These are phyloP conservation scores for Cryptomyrus ogoouensis DNA, from an alignment of 2,113 vertebrate species.

Conservation along the genomic window DNA sequence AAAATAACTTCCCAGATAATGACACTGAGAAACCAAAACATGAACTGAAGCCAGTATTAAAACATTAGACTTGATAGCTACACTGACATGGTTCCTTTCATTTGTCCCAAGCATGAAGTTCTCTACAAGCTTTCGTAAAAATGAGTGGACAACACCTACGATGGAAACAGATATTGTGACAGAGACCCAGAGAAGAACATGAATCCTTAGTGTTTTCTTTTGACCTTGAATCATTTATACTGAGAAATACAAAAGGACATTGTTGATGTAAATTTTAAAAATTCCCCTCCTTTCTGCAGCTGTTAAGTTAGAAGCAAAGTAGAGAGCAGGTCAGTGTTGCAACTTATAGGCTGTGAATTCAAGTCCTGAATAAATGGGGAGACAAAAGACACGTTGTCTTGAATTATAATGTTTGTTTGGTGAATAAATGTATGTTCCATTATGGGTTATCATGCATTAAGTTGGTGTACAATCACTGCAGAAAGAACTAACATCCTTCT, in stretches of 20 bases:
- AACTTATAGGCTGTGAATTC: not conserved
- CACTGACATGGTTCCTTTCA: not conserved
- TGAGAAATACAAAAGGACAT: not conserved
- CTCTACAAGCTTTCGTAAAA: not conserved
- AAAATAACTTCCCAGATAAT: not conserved
- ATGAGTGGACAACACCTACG: not conserved
- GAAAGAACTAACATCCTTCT: not conserved
- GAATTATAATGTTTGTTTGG: not conserved
- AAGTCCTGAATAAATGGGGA: not conserved
- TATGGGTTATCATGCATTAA: not conserved
- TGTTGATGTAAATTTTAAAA: not conserved
- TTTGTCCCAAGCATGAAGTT: not conserved
- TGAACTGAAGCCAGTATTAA: not conserved
- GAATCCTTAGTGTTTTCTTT: not conserved
- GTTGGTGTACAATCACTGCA: not conserved
- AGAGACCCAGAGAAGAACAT: not conserved
- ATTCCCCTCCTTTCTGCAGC: not conserved
- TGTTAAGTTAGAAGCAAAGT: not conserved
- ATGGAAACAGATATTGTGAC: not conserved
- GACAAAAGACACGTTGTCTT: not conserved
- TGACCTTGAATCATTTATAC: not conserved
- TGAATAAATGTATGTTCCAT: not conserved
- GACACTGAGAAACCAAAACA: not conserved
- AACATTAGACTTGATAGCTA: not conserved
- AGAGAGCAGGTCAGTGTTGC: not conserved